Evolutionary conservation across 2,113 vertebrate species (phyloP).

Genomic region (Corythornis vintsioides): DNA sequence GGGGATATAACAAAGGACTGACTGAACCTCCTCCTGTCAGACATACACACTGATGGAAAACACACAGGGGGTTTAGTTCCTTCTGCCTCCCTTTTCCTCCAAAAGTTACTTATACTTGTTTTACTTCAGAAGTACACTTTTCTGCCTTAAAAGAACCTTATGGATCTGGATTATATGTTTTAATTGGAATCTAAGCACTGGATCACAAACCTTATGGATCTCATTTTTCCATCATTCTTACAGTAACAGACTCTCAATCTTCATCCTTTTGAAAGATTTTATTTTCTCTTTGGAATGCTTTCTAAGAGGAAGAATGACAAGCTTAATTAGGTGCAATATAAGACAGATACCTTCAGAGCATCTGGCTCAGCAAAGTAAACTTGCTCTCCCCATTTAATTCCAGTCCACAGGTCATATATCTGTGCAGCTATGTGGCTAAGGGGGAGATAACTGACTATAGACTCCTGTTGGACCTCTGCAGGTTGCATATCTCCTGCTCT

Average conservation of each 20-base stretch:
- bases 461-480: conserved; percentile 84
- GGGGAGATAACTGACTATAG: conserved; percentile 87
- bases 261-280: background rate
- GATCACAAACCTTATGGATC: background rate
- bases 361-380: conserved; percentile 89
- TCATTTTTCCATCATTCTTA: background rate
- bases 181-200: background rate
- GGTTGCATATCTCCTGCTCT: conserved; percentile 81
- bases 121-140: background rate
- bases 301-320: background rate
- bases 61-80: background rate
- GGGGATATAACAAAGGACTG: background rate
- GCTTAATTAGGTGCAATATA: background rate
- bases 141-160: background rate
- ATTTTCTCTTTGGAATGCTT: background rate
- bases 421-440: conserved; percentile 91
- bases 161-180: background rate
- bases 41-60: background rate
- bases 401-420: conserved; percentile 89
- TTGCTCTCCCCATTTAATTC: conserved; percentile 87
- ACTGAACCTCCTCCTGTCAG: background rate
- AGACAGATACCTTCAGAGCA: conserved; percentile 84
- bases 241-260: background rate
- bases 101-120: background rate
- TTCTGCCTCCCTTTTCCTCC: background rate